Evolutionary conservation across 2,797 vertebrate genomes (phyloP).

Genomic region (Streptopelia turtur): DNA sequence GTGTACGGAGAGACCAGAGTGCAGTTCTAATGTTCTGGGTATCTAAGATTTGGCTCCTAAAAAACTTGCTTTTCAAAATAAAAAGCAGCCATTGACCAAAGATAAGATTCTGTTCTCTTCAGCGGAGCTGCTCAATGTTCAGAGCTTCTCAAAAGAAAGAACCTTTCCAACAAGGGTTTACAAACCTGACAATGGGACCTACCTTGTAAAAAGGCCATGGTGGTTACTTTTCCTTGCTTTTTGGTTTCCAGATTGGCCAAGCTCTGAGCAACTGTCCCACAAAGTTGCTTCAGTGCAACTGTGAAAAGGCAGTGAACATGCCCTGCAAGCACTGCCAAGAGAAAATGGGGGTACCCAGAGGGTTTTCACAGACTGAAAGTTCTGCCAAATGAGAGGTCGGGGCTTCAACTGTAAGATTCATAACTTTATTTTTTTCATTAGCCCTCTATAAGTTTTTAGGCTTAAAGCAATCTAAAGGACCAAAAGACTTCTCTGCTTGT

Average conservation of each 20-base stretch:
- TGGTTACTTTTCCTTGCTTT: background rate
- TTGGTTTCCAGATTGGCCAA: background rate
- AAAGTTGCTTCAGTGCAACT: background rate
- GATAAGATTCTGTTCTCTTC: background rate
- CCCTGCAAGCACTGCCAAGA: background rate
- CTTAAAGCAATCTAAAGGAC: background rate
- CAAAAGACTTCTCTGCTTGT: background rate
- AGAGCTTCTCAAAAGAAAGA: background rate
- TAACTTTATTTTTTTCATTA: background rate
- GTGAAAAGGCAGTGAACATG: background rate
- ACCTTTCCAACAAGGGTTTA: background rate
- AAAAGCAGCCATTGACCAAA: background rate
- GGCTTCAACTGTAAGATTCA: background rate
- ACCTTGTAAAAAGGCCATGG: background rate
- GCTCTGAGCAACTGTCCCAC: background rate
- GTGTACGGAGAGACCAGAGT: background rate
- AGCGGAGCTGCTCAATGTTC: rapidly evolving
- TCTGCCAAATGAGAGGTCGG: rapidly evolving
- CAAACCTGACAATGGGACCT: background rate
- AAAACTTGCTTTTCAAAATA: background rate
- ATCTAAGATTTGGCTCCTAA: background rate
- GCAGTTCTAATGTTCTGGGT: background rate
- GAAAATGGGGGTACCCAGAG: rapidly evolving
- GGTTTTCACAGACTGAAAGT: background rate
- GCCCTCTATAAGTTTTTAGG: background rate